Evolutionary conservation across 2,113 vertebrate genomes (phyloP).

Genomic region (Heloderma charlesbogerti): DNA sequence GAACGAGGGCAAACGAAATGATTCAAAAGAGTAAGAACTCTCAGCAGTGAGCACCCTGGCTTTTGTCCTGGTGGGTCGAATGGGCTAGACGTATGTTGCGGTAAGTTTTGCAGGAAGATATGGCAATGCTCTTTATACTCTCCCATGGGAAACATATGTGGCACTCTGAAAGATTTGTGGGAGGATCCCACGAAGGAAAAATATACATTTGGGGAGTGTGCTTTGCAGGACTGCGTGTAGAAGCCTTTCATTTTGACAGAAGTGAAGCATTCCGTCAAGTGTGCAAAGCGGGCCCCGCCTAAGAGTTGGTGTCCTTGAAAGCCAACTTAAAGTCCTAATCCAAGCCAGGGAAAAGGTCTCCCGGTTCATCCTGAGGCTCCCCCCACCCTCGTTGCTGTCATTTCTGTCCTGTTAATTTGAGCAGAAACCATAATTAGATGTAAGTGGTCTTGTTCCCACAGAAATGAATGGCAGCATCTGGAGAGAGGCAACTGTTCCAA

Average conservation of each 20-base stretch:
- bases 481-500: slow-evolving; percentile 80
- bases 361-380: slow-evolving; percentile 53
- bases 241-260: slow-evolving; percentile 21
- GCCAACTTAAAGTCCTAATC: slow-evolving; percentile 62
- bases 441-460: slow-evolving; percentile 87
- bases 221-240: neutral
- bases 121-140: neutral
- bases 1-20: neutral
- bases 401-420: slow-evolving; percentile 86
- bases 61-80: neutral
- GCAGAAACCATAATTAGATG: slow-evolving; percentile 87
- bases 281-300: slow-evolving; percentile 35
- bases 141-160: neutral
- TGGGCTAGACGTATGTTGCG: neutral
- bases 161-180: neutral
- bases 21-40: neutral
- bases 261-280: slow-evolving; percentile 24
- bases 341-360: slow-evolving; percentile 56
- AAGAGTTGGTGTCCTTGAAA: slow-evolving; percentile 56
- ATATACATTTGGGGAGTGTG: neutral
- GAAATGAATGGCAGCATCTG: slow-evolving; percentile 87
- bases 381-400: slow-evolving; percentile 68
- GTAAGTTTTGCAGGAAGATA: neutral
- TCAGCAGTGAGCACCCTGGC: no score
- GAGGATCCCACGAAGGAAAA: neutral